Conservation (phyloP, 2,797 vertebrate genomes). For the Tokudaia muenninki region DNA sequence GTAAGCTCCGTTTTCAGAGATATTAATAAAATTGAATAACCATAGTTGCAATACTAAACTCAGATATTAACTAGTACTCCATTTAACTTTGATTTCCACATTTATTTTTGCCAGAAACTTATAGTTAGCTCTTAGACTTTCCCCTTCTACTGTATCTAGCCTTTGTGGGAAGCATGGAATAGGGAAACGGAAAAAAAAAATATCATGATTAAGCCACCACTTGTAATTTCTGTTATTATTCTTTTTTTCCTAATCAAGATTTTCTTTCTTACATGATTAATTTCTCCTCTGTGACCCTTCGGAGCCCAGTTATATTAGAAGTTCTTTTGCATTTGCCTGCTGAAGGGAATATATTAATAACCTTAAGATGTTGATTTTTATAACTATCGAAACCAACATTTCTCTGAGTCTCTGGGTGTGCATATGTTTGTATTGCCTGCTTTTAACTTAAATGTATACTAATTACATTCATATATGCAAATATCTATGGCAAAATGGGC, state of each 20-base stretch:
- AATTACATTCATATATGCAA: constrained; percentile 49
- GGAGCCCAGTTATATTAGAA: constrained; percentile 61
- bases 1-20: constrained; percentile 31
- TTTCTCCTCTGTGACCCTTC: constrained; percentile 43
- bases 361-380: constrained; percentile 21
- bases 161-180: not conserved
- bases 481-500: not conserved
- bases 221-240: constrained; percentile 30
- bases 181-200: not conserved
- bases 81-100: not conserved
- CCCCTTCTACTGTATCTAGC: not conserved
- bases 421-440: constrained; percentile 42
- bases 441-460: constrained; percentile 26
- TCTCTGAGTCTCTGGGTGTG: not conserved
- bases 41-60: not conserved
- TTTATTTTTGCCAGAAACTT: not conserved
- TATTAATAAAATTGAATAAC: not conserved
- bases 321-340: constrained; percentile 35
- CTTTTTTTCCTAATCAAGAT: constrained; percentile 45
- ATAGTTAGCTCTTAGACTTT: not conserved
- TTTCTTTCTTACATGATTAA: constrained; percentile 60
- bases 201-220: not conserved
- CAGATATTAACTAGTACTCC: constrained; percentile 24
- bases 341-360: constrained; percentile 43
- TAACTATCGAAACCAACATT: constrained; percentile 27